Conservation (phyloP, 2,797 vertebrate species). For the Silurus aristotelis region DNA sequence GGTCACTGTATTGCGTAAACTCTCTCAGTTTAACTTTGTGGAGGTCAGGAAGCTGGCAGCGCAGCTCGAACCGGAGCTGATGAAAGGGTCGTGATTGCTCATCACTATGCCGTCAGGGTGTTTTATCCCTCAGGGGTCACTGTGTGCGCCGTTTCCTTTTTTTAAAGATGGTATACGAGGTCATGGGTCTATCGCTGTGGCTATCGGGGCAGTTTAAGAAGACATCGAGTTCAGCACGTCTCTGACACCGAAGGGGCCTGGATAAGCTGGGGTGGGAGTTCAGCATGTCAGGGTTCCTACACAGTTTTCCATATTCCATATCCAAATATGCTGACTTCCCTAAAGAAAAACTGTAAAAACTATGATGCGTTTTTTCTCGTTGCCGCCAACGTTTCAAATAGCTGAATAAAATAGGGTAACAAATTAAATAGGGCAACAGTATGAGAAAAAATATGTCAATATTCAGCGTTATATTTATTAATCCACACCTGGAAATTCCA, state of each 20-base stretch:
- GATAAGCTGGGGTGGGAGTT: neutral
- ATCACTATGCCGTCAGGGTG: conserved; percentile 10
- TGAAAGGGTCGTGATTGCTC: conserved; percentile 10
- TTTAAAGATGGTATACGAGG: conserved; percentile 48
- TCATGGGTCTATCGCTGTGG: conserved; percentile 54
- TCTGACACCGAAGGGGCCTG: neutral
- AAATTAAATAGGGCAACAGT: too few relatives aligned
- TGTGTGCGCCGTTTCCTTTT: conserved; percentile 11
- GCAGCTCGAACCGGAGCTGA: conserved; percentile 11
- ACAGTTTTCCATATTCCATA: too few relatives aligned
- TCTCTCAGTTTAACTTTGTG: conserved; percentile 24
- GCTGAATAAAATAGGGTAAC: too few relatives aligned
- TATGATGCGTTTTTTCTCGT: too few relatives aligned
- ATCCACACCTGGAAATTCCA: too few relatives aligned
- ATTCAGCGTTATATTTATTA: too few relatives aligned
- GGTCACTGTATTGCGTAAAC: neutral
- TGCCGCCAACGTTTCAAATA: too few relatives aligned
- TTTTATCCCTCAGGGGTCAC: conserved; percentile 21
- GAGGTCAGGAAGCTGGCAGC: conserved; percentile 20
- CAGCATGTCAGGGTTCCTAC: too few relatives aligned
- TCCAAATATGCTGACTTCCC: too few relatives aligned
- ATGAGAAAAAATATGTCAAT: too few relatives aligned
- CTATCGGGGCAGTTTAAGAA: conserved; percentile 10
- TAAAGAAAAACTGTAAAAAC: too few relatives aligned
- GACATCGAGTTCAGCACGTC: neutral